Conservation (phyloP, 2,797 vertebrate species). For the Gila robusta region DNA sequence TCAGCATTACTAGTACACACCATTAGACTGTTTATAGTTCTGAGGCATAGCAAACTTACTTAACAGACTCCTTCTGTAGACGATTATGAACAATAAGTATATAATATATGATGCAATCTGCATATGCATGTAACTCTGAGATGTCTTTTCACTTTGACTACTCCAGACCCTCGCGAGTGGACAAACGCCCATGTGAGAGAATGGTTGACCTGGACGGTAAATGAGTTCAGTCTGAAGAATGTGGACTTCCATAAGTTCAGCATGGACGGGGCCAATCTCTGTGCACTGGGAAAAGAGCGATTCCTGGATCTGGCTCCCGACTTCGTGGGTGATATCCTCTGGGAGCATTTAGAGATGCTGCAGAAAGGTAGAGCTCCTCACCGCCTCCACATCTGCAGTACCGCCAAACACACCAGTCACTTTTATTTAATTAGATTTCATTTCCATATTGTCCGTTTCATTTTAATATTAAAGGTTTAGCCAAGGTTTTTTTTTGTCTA, state of each 20-base stretch:
- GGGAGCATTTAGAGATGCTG: conserved; percentile 98
- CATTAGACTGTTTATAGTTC: neutral
- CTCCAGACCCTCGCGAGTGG: conserved; percentile 94
- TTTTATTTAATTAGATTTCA: no score
- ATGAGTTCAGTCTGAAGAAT: conserved; percentile 97
- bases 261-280: conserved; percentile 93
- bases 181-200: conserved; percentile 92
- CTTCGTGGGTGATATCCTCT: conserved; percentile 98
- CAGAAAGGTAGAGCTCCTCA: conserved; percentile 88
- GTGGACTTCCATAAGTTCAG: conserved; percentile 97
- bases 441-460: neutral
- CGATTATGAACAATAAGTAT: neutral
- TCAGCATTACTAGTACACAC: neutral
- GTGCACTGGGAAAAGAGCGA: conserved; percentile 95
- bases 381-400: no score
- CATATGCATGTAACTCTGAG: neutral
- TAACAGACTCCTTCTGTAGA: neutral
- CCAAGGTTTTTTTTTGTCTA: neutral
- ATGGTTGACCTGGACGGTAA: conserved; percentile 97
- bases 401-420: no score
- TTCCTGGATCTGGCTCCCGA: conserved; percentile 97
- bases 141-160: neutral
- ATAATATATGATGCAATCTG: neutral
- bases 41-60: neutral
- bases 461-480: neutral